Conservation (phyloP, 2,113 vertebrate genomes). For the Murina feae region DNA sequence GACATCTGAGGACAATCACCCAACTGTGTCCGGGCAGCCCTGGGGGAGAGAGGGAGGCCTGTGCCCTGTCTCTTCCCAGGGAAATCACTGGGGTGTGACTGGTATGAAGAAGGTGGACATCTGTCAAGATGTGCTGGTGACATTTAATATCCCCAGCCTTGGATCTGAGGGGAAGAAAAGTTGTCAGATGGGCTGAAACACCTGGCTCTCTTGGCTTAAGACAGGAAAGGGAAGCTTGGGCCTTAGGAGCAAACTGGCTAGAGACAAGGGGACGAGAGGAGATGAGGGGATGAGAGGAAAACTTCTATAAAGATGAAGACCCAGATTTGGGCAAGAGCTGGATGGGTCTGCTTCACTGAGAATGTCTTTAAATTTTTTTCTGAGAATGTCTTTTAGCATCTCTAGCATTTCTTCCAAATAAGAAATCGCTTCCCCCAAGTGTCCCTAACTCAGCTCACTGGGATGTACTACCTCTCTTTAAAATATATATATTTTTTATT, state of each 20-base stretch:
- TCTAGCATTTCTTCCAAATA: neutral
- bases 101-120: neutral
- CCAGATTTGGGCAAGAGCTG: rapidly evolving
- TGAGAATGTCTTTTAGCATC: neutral
- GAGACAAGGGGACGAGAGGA: neutral
- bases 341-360: neutral
- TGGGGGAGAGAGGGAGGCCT: slow-evolving; percentile 71
- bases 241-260: neutral
- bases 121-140: neutral
- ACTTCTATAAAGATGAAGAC: neutral
- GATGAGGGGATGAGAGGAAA: neutral
- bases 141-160: neutral
- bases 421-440: neutral
- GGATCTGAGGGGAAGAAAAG: neutral
- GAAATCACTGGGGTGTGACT: neutral
- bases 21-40: neutral
- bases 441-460: neutral
- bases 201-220: neutral
- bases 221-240: rapidly evolving
- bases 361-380: neutral
- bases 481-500: no score
- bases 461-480: no score
- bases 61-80: neutral
- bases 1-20: slow-evolving; percentile 10
- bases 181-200: neutral